These are phyloP conservation scores for Pseudanteris insignis DNA, from an alignment of 2,888 invertebrate species.

Conservation along the genomic window DNA sequence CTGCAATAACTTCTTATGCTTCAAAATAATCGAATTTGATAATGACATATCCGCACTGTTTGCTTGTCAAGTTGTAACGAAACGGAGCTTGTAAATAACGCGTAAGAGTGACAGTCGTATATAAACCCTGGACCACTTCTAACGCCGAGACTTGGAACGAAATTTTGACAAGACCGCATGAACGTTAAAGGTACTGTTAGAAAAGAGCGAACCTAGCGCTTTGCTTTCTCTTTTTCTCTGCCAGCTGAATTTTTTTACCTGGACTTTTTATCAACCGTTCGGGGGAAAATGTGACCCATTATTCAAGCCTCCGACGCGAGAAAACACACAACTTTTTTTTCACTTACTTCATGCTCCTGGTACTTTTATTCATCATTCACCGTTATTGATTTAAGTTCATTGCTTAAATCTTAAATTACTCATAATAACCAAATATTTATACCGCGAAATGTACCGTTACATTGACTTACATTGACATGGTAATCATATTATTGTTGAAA, in stretches of 20 bases:
- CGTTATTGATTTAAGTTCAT: too few species aligned
- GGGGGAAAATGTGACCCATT: slow-evolving; percentile 14
- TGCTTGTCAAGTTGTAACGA: background rate
- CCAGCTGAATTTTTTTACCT: slow-evolving; percentile 30
- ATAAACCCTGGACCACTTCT: slow-evolving; percentile 10
- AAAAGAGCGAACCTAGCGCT: slow-evolving; percentile 12
- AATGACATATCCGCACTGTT: slow-evolving; percentile 9
- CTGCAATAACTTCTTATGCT: slow-evolving; percentile 15
- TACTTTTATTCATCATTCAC: too few species aligned
- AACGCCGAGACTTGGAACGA: slow-evolving; percentile 1
- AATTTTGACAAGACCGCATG: slow-evolving; percentile 22
- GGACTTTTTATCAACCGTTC: slow-evolving; percentile 15
- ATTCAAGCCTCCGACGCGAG: slow-evolving; percentile 1
- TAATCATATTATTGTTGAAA: too few species aligned
- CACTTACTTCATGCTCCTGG: too few species aligned
- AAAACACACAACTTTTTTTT: slow-evolving; percentile 4
- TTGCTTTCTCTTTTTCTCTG: slow-evolving; percentile 15
- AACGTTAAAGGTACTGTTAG: slow-evolving; percentile 30
- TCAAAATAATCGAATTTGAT: slow-evolving; percentile 11
- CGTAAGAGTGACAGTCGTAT: slow-evolving; percentile 3
- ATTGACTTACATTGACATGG: too few species aligned
- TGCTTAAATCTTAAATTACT: too few species aligned
- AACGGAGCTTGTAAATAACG: slow-evolving; percentile 1
- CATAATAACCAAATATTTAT: too few species aligned
- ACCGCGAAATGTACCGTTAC: too few species aligned